These are phyloP conservation scores for Temnothorax ravouxi DNA, from an alignment of 2,888 invertebrate genomes.

Conservation along the genomic window DNA sequence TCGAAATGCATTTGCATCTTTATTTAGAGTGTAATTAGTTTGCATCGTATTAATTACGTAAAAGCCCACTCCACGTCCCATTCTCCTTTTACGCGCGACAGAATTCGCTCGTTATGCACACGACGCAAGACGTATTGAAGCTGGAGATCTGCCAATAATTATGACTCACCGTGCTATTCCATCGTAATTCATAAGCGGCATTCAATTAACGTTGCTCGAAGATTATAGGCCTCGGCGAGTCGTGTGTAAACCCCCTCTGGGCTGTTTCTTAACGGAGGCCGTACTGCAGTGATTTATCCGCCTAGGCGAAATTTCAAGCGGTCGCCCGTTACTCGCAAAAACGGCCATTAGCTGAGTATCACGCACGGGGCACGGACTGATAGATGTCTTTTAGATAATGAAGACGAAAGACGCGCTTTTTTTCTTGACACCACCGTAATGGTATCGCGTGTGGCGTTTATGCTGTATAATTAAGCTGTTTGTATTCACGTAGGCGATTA, in stretches of 20 bases:
- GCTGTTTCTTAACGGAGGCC: slow-evolving; percentile 51
- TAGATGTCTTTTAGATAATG: slow-evolving; percentile 51
- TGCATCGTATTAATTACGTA: slow-evolving; percentile 17
- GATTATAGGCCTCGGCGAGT: slow-evolving; percentile 76
- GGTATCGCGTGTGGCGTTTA: slow-evolving; percentile 51
- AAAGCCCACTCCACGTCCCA: neutral
- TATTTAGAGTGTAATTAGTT: slow-evolving; percentile 19
- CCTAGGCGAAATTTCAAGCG: slow-evolving; percentile 47
- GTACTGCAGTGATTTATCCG: slow-evolving; percentile 61
- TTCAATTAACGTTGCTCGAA: slow-evolving; percentile 80
- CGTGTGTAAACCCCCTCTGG: slow-evolving; percentile 67
- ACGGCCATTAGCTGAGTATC: slow-evolving; percentile 50
- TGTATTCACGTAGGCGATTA: slow-evolving; percentile 49
- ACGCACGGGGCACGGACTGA: slow-evolving; percentile 32
- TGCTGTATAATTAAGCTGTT: slow-evolving; percentile 55
- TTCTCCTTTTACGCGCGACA: slow-evolving; percentile 51
- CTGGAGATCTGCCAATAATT: slow-evolving; percentile 80
- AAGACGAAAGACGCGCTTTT: slow-evolving; percentile 45
- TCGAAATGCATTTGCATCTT: slow-evolving; percentile 41
- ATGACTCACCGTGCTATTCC: slow-evolving; percentile 73
- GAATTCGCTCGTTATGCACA: slow-evolving; percentile 60
- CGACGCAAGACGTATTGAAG: slow-evolving; percentile 47
- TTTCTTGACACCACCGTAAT: slow-evolving; percentile 19
- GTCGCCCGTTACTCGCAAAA: slow-evolving; percentile 44
- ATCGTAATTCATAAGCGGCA: slow-evolving; percentile 81